Base-by-base conservation (phyloP, 2,113 vertebrate species). In the Stigmatopora argus region DNA sequence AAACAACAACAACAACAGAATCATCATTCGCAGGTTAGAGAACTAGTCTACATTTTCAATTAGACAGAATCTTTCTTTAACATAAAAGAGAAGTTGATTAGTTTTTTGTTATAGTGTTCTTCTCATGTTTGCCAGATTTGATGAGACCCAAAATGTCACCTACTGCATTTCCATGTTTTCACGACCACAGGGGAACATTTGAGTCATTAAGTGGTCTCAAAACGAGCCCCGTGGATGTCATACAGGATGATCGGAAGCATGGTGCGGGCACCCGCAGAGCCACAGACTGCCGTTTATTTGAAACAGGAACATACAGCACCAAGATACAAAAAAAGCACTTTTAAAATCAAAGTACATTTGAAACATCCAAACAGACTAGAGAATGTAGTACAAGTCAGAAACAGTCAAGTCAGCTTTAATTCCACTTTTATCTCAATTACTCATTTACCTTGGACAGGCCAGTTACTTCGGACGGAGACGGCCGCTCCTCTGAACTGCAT, bases 251-350 rank as follows among this genome's bases (percentile, higher is more conserved):
- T 61, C 38, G 19, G 59, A 61, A 61, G 59, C 41, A 45, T 61
- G 11, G 45, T 45, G 19, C 59, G 7, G 11, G 41, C 59, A 23
- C 59, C 59, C 41, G 59, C 59, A 74, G 77, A 83, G 81, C 59
- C 78, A 79, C 80, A 81, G 80, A 77, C 65, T 68, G 78, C 66
- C 65, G 74, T 90, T 89, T 87, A 90, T 88, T 90, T 86, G 46
- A 78, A 88, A 90, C 85, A 83, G 80, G 68, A 87, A 85, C 83
- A 85, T 86, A 89, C 73, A 47, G 79, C 79, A 88, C 81, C 65
- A 74, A 81, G 82, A 71, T 86, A 84, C 80, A 84, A 82, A 85
- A 70, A 83, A 84, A 83, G 70, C 74, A 86, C 82, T 83, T 79
- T 82, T 19, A 21, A 85, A 85, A 83, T 83, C 60, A 88, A 82